Conservation (phyloP, 2,113 vertebrate genomes). For the Neogobius melanostomus region DNA sequence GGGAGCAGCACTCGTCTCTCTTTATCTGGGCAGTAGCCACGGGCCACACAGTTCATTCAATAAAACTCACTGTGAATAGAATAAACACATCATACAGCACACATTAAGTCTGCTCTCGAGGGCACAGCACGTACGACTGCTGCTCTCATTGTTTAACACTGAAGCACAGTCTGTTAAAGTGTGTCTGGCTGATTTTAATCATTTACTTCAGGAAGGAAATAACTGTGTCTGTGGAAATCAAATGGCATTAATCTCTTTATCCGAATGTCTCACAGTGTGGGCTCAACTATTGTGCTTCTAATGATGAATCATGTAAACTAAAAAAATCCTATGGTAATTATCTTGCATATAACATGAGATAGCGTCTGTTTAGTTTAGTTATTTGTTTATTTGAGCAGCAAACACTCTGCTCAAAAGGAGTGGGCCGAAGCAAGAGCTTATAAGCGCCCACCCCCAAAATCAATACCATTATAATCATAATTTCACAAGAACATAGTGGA, state of each 20-base stretch:
- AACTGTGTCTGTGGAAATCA: not conserved
- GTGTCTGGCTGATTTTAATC: slow-evolving; percentile 11
- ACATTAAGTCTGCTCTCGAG: slow-evolving; percentile 18
- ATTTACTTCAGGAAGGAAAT: slow-evolving; percentile 2
- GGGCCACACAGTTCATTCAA: slow-evolving; percentile 41
- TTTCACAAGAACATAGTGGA: no score
- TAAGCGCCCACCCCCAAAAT: no score
- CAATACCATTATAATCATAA: no score
- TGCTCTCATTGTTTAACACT: slow-evolving; percentile 29
- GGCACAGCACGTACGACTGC: slow-evolving; percentile 14
- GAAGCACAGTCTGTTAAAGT: slow-evolving; percentile 18
- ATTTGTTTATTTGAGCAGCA: no score
- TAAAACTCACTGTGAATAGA: slow-evolving; percentile 29
- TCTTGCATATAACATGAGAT: not conserved
- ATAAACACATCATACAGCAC: slow-evolving; percentile 29
- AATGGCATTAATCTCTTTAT: not conserved
- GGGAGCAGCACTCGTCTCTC: slow-evolving; percentile 31
- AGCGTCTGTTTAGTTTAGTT: no score
- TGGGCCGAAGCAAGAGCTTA: no score
- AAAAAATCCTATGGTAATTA: not conserved
- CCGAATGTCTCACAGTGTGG: not conserved
- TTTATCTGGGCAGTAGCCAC: slow-evolving; percentile 39
- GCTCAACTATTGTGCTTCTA: not conserved
- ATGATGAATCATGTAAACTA: not conserved
- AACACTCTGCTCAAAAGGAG: no score